phyloP scores from a whole-genome alignment of 2,113 vertebrate species.

The Echinops telfairi region DNA sequence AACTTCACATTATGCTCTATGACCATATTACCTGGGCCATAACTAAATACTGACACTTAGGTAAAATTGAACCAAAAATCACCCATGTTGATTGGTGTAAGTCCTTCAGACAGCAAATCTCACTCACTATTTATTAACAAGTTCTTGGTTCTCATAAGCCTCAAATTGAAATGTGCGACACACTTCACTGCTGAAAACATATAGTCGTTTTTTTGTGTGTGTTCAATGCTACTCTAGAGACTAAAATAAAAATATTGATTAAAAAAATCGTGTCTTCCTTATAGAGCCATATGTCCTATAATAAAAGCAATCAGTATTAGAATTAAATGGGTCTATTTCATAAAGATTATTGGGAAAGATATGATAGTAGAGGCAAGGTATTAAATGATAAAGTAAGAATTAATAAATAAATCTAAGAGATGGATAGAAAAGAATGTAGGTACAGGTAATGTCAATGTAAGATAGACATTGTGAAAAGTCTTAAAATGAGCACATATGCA shows the following conservation, averaged over 20 bases:
- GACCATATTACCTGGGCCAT: fast-evolving
- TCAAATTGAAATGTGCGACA: neutral
- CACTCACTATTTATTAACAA: neutral
- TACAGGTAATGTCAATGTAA: neutral
- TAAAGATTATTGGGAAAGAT: neutral
- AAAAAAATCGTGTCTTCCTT: neutral
- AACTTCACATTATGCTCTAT: neutral
- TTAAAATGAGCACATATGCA: neutral
- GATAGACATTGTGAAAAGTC: neutral
- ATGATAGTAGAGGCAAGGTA: neutral
- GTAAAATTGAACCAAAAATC: neutral
- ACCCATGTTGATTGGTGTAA: neutral
- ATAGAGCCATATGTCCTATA: too few relatives aligned
- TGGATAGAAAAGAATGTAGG: neutral
- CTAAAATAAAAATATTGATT: neutral
- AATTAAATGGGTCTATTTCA: neutral
- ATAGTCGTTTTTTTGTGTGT: neutral
- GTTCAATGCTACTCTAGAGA: neutral
- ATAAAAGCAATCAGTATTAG: neutral
- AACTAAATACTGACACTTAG: neutral
- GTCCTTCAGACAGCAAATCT: neutral
- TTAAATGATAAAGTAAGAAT: neutral
- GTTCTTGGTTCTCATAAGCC: fast-evolving
- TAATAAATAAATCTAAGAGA: neutral
- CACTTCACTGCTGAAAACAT: neutral